Conservation (phyloP, 2,797 vertebrate genomes). For the Notamacropus eugenii region DNA sequence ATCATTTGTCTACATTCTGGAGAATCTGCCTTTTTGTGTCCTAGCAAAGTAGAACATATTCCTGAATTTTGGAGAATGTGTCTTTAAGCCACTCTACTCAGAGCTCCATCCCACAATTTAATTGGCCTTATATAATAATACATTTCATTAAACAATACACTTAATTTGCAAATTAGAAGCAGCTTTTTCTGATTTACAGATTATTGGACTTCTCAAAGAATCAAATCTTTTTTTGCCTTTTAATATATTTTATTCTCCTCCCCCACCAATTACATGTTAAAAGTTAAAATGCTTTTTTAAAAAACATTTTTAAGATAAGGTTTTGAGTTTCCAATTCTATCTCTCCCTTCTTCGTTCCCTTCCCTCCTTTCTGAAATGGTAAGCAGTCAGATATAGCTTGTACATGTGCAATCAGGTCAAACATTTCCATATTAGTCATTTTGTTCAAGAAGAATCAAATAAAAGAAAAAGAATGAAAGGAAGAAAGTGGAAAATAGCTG, state of each 20-base stretch:
- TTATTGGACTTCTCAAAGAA: conserved; percentile 27
- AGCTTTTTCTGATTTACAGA: conserved; percentile 38
- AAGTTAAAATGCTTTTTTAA: too few relatives aligned
- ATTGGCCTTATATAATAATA: neutral
- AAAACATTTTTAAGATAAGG: too few relatives aligned
- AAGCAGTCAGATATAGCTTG: neutral
- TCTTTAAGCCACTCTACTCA: neutral
- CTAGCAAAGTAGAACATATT: neutral
- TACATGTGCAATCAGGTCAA: neutral
- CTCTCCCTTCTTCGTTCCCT: neutral
- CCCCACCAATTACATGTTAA: neutral
- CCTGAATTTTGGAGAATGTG: neutral
- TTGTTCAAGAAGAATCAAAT: neutral
- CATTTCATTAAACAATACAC: neutral
- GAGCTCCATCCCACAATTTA: neutral
- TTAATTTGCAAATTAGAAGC: neutral
- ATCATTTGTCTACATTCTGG: neutral
- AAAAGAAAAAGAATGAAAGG: neutral
- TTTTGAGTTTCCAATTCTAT: neutral
- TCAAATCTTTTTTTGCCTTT: neutral
- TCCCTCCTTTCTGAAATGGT: neutral
- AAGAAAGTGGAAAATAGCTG: neutral
- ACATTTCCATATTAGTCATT: neutral
- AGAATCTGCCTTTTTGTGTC: neutral
- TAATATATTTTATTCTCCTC: neutral